phyloP scores from a whole-genome alignment of 1,140 invertebrate species.

The Pseudomyrmex gracilis region DNA sequence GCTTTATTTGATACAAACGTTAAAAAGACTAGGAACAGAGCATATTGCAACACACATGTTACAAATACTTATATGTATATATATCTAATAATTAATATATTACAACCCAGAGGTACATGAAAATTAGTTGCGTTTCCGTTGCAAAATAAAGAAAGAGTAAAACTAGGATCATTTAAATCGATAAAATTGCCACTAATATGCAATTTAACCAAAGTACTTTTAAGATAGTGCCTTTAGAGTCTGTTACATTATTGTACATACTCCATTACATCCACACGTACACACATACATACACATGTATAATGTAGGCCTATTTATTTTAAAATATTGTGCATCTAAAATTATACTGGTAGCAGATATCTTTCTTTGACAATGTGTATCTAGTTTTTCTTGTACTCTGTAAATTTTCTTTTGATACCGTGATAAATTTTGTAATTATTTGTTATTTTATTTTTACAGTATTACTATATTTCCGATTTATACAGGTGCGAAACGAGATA shows the following conservation, averaged over 20 bases:
- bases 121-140: neutral
- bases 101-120: neutral
- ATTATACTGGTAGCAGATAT: neutral
- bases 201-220: neutral
- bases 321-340: neutral
- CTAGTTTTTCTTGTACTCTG: slow-evolving; percentile 34
- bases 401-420: neutral
- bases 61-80: slow-evolving; percentile 2
- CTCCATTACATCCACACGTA: no score
- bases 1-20: slow-evolving; percentile 69
- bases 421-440: slow-evolving; percentile 12
- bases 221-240: neutral
- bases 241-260: neutral
- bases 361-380: slow-evolving; percentile 3
- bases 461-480: slow-evolving; percentile 2
- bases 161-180: no score
- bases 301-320: slow-evolving; percentile 14
- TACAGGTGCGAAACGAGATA: neutral
- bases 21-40: slow-evolving; percentile 63
- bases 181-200: no score
- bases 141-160: neutral
- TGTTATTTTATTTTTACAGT: slow-evolving; percentile 4
- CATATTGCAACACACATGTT: slow-evolving; percentile 11
- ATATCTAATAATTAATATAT: neutral
- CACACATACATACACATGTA: neutral